Conservation (phyloP, 2,797 vertebrate species). For the Gadopsis marmoratus region DNA sequence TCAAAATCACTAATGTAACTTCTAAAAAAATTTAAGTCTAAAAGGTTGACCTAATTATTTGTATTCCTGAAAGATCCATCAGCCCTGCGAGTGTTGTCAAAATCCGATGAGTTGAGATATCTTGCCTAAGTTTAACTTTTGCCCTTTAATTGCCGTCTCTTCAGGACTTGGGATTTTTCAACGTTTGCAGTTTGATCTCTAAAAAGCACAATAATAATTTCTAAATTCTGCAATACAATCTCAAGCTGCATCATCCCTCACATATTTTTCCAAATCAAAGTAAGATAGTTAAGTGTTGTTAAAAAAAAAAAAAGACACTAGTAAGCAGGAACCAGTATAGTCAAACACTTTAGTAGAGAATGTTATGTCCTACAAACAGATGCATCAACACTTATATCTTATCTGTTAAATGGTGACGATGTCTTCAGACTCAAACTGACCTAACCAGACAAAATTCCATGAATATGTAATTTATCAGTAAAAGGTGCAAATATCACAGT, state of each 20-base stretch:
- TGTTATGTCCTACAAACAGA: constrained; percentile 29
- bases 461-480: constrained; percentile 6
- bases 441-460: constrained; percentile 8
- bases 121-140: not conserved
- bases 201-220: constrained; percentile 1
- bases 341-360: constrained; percentile 51
- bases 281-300: not conserved
- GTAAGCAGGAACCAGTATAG: constrained; percentile 4
- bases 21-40: not conserved
- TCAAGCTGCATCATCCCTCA: not conserved
- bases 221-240: constrained; percentile 2
- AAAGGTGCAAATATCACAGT: constrained; percentile 24
- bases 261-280: constrained; percentile 5
- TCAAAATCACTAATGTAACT: not conserved
- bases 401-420: constrained; percentile 6
- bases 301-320: constrained; percentile 28
- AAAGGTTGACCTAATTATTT: not conserved
- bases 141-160: not conserved
- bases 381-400: constrained; percentile 4
- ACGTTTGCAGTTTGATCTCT: not conserved
- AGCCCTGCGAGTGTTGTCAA: not conserved
- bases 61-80: not conserved
- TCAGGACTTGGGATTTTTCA: not conserved
- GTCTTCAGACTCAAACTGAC: constrained; percentile 6
- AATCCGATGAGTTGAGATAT: not conserved